A percentile compares a stretch with the other conserved stretches of the same genome.
Conservation (phyloP, 2,888 invertebrate genomes). For the Aphidoletes aphidimyza region DNA sequence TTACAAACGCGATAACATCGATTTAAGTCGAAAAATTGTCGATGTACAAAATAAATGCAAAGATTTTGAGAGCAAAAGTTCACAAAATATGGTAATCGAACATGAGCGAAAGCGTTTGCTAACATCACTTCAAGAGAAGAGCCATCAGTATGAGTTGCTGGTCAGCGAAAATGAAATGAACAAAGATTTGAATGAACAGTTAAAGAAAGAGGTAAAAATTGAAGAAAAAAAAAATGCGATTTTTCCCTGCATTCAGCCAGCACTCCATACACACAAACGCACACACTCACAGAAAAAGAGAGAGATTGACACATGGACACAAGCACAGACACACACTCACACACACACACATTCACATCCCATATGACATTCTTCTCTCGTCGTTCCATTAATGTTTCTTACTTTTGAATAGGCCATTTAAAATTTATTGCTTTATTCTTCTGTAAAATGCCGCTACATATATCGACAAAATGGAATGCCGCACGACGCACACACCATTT, state of each 20-base stretch:
- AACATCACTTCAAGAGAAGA: constrained; percentile 78
- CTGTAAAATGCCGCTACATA: not conserved
- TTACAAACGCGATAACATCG: constrained; percentile 63
- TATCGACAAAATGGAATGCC: constrained; percentile 19
- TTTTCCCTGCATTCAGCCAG: no score
- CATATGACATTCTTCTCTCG: constrained; percentile 9
- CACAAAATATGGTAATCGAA: constrained; percentile 64
- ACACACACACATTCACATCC: no score
- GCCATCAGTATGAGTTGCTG: constrained; percentile 76
- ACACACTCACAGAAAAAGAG: no score
- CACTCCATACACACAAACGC: no score
- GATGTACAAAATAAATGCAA: constrained; percentile 63
- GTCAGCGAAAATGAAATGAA: constrained; percentile 75
- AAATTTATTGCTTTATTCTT: constrained; percentile 24
- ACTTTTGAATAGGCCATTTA: constrained; percentile 49
- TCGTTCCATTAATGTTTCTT: not conserved
- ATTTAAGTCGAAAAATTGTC: constrained; percentile 62
- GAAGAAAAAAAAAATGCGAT: not conserved
- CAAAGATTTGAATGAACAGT: constrained; percentile 77
- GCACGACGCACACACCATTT: not conserved
- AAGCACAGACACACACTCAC: not conserved
- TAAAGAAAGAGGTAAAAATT: constrained; percentile 71
- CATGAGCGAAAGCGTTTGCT: constrained; percentile 77
- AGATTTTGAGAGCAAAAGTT: constrained; percentile 63
- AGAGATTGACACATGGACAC: no score